Base-by-base conservation (phyloP, 2,113 vertebrate genomes). In the Corvus cornix region DNA sequence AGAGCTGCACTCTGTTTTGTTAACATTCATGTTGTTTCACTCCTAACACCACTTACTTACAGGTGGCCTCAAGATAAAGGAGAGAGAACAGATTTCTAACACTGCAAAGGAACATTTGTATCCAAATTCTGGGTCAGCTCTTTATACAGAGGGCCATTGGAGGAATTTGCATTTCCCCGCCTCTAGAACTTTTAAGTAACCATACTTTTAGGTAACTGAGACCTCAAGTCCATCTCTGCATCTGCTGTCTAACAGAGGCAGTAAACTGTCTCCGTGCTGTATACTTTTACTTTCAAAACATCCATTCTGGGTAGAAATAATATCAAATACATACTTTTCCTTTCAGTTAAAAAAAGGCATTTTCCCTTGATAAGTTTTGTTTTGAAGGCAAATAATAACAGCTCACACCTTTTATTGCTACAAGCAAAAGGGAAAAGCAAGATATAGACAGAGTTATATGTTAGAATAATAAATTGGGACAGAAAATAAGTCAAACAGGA, bases 231-330 rank as follows among this genome's bases (percentile, higher is more conserved):
- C 51, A 41, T 28, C 16, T 64, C 80, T 77, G 59, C 48, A 55
- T 77, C 83, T 87, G 60, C 58, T 46, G 62, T 94, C 72, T 92
- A 84, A 81, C 58, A 76, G 56, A 84, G 56, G 72, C 52, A 74
- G 80, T 84, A 82, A 75, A 76, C 68, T 84, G 66, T 91, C 74
- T 43, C 73, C 30, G 31, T 62, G 73, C 79, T 93, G 83, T 89
- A 84, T 84, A 73, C 43, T 96, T 97, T 80, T 93, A 95, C 70
- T 97, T 98, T 96, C 86, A 96, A 97, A 97, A 89, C 23, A 89
- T 75, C 66, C 66, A 53, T 84, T 93, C 52, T 83, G 85, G 72
- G 73, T 87, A 90, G 48, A 91, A 97, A 90, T 93, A 95, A 88
- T 82, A 97, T 49, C 63, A 72, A 63, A 73, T 30, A 37, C 35